Evolutionary conservation across 1,140 invertebrate genomes (phyloP).

Genomic region (Parasteatoda tepidariorum): DNA sequence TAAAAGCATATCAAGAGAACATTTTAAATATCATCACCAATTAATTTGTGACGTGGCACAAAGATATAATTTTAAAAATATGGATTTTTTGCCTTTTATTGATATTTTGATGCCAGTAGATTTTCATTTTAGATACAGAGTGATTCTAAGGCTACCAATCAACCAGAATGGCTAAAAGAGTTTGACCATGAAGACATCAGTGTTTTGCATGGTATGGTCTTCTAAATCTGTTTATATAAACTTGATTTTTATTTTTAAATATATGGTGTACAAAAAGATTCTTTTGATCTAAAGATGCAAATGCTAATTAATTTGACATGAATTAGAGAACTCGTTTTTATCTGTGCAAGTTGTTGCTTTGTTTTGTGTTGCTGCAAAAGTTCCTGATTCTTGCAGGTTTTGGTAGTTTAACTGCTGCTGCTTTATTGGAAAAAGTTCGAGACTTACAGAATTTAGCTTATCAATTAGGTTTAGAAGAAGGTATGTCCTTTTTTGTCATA

Average conservation of each 20-base stretch:
- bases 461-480: conserved; percentile 90
- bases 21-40: too few relatives aligned
- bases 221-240: conserved; percentile 54
- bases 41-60: too few relatives aligned
- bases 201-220: conserved; percentile 76
- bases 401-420: conserved; percentile 80
- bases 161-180: conserved; percentile 69
- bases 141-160: conserved; percentile 28
- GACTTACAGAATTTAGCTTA: conserved; percentile 93
- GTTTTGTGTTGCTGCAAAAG: too few relatives aligned
- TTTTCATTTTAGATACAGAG: conserved; percentile 10
- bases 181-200: conserved; percentile 76
- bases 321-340: too few relatives aligned
- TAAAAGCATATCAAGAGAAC: too few relatives aligned
- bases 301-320: too few relatives aligned
- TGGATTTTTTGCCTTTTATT: neutral
- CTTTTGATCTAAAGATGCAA: too few relatives aligned
- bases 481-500: conserved; percentile 57
- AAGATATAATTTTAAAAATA: too few relatives aligned
- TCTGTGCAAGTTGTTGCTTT: too few relatives aligned
- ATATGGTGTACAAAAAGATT: too few relatives aligned
- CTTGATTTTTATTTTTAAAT: too few relatives aligned
- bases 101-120: too few relatives aligned
- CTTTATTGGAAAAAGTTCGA: conserved; percentile 90
- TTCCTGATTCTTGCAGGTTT: conserved; percentile 83